phyloP scores from a whole-genome alignment of 23 tunicate species.

The Trididemnum miniatum region DNA sequence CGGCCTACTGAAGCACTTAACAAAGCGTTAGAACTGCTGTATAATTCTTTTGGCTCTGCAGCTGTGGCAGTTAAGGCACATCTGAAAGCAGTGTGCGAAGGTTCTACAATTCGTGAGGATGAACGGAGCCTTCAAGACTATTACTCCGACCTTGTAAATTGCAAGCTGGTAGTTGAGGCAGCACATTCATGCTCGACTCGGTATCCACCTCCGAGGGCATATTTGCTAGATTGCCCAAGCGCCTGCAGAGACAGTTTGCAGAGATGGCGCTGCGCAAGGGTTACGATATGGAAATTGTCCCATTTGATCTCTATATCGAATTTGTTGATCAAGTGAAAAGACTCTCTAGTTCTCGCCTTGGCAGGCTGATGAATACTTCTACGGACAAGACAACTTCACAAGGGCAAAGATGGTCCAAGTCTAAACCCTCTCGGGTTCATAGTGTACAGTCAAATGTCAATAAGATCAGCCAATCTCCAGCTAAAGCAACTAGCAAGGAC shows the following conservation, averaged over 20 bases:
- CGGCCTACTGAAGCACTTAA: not conserved
- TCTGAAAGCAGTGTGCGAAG: constrained; percentile 1
- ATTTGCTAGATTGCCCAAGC: constrained; percentile 1
- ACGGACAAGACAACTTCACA: constrained; percentile 3
- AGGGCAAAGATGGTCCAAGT: not conserved
- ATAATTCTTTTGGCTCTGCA: not conserved
- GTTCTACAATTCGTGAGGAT: not conserved
- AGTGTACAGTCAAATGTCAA: not conserved
- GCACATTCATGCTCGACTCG: not conserved
- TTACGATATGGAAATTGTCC: constrained; percentile 9
- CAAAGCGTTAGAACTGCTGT: constrained; percentile 3
- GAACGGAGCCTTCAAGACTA: constrained; percentile 15
- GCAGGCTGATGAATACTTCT: constrained; percentile 1
- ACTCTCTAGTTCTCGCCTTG: constrained; percentile 2
- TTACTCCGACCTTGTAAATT: constrained; percentile 13
- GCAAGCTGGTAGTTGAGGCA: constrained; percentile 11
- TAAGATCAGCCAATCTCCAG: not conserved
- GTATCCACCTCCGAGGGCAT: constrained; percentile 5
- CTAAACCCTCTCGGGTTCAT: not conserved
- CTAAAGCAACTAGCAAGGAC: not conserved
- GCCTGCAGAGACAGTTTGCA: not conserved
- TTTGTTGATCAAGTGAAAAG: constrained; percentile 3
- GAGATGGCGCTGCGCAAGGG: not conserved
- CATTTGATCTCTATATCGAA: constrained; percentile 20
- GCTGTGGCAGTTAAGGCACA: constrained; percentile 6